phyloP scores from a whole-genome alignment of 37 sponge, comb jelly and placozoan genomes.

The Ephydatia muelleri region DNA sequence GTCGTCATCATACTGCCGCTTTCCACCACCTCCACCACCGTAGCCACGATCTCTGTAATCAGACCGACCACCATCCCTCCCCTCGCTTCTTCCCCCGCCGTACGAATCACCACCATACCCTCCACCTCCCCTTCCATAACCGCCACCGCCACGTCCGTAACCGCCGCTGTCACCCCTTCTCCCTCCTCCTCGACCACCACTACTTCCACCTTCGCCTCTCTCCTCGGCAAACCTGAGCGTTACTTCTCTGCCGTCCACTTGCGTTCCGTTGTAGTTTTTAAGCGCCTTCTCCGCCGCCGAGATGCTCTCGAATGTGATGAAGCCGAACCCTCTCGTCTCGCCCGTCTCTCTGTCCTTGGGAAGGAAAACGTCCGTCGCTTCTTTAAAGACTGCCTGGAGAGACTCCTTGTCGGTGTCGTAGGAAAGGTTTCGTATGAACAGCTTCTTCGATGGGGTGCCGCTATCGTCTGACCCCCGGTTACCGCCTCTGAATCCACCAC shows the following conservation, averaged over 20 bases:
- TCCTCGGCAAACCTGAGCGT: slow-evolving; percentile 80
- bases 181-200: slow-evolving; percentile 50
- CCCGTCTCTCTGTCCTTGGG: slow-evolving; percentile 86
- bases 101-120: slow-evolving; percentile 17
- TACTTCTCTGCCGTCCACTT: slow-evolving; percentile 66
- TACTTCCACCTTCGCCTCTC: slow-evolving; percentile 40
- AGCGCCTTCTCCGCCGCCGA: slow-evolving; percentile 61
- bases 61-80: slow-evolving; percentile 8
- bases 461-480: background rate
- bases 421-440: slow-evolving; percentile 69
- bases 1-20: too few relatives aligned
- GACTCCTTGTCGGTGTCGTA: slow-evolving; percentile 51
- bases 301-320: slow-evolving; percentile 65
- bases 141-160: background rate
- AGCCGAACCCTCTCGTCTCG: slow-evolving; percentile 84
- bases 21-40: too few relatives aligned
- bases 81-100: slow-evolving; percentile 16
- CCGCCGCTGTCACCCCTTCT: slow-evolving; percentile 23
- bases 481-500: too few relatives aligned
- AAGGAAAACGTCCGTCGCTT: slow-evolving; percentile 56
- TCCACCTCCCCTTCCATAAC: slow-evolving; percentile 11
- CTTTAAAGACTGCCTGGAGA: slow-evolving; percentile 61
- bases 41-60: too few relatives aligned
- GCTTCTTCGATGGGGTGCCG: slow-evolving; percentile 52
- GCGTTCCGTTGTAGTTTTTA: slow-evolving; percentile 35